Base-by-base conservation (phyloP, 2,797 vertebrate species). In the Crenichthys baileyi region DNA sequence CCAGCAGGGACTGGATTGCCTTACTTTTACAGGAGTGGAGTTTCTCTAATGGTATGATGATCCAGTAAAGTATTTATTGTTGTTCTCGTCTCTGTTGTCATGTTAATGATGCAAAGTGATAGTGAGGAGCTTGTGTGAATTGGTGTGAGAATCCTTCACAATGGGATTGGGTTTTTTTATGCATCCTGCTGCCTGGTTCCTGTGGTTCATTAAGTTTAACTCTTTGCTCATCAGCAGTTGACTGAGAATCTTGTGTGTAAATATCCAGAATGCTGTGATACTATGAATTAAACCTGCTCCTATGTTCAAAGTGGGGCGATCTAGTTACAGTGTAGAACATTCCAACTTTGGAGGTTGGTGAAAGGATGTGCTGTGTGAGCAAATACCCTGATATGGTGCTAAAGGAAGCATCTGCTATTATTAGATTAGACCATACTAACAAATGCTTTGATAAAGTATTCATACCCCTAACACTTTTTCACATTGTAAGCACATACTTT, bases 371-470 rank as follows among this genome's bases (percentile, higher is more conserved):
- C 31, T 72, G 46, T 60, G 70, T 46, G 26, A 48, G 75, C 44
- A 39, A 50, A 5, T 77, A 72, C 67, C 22, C 50, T 72, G 81
- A 50, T 31, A 15, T 56, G 51, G 79, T 79, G 82, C 89, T 79
- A 83, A 87, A 83, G 65, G 79, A 79, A 83, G 65, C 44, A 63
- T 70, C 36, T 71, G 73, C 78, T 71, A 90, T 95, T 91, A 95
- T 13, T 18, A 12, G 39, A 70, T n/a, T 13, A 94, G 73, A 90
- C 82, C 58, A 67, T 83, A 91, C 83, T 91, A 82, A 90, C 86
- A 90, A 87, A 94, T 95, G 94, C 88, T 87, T 87, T 7, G 79
- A 36, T 73, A 87, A 92, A 94, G 85, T 88, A 94, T 94, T 41
- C 20, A 67, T 0, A 67, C 8, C 63, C 22, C 55, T 67, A 41